phyloP scores from a whole-genome alignment of 2,888 invertebrate species.

The Suillia variegata region DNA sequence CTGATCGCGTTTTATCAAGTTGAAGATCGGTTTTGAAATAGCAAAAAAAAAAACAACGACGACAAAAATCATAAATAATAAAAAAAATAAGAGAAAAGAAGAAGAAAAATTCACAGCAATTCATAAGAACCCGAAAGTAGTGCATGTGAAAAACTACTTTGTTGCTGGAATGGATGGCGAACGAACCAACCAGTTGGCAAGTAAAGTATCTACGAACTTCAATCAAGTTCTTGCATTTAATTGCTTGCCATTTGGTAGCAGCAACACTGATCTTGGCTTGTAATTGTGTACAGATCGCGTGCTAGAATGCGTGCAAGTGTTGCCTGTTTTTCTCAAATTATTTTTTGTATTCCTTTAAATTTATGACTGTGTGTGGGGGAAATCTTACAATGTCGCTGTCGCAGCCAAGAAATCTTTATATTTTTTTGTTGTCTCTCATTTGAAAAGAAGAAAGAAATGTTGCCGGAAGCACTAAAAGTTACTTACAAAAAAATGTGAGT shows the following conservation, averaged over 20 bases:
- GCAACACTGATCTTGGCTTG: slow-evolving; percentile 2
- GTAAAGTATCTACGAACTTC: not conserved
- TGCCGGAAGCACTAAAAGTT: slow-evolving; percentile 8
- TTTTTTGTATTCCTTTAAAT: not conserved
- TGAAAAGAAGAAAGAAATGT: not conserved
- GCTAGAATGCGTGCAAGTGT: not conserved
- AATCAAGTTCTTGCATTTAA: not conserved
- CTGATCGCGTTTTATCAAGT: too few species aligned
- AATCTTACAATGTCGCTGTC: not conserved
- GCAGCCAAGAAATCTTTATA: not conserved
- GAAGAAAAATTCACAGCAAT: not conserved
- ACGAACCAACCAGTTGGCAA: too few species aligned
- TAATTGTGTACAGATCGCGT: slow-evolving; percentile 11
- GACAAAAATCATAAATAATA: too few species aligned
- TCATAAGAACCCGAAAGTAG: not conserved
- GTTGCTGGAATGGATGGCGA: not conserved
- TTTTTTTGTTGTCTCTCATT: not conserved
- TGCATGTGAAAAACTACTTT: slow-evolving; percentile 6
- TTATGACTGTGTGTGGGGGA: not conserved
- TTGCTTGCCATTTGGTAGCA: not conserved
- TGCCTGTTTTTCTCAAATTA: not conserved
- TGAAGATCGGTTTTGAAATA: too few species aligned
- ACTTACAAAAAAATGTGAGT: too few species aligned
- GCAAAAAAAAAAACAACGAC: too few species aligned
- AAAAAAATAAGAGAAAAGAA: too few species aligned